Base-by-base conservation (phyloP, 2,888 invertebrate genomes). In the Cordylochernes scorpioides region DNA sequence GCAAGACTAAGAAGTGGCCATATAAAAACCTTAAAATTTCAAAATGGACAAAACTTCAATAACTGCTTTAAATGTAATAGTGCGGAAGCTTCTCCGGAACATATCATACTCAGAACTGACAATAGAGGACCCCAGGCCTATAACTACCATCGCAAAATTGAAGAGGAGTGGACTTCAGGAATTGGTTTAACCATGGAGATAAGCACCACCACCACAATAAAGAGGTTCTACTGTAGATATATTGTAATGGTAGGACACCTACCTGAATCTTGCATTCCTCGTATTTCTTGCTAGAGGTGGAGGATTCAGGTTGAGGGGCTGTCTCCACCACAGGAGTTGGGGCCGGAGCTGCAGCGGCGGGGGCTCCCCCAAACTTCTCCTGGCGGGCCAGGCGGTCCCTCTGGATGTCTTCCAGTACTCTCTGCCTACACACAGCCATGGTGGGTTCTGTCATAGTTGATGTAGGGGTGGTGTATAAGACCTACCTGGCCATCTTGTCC, bases 331-430 rank as follows among this genome's bases (percentile, higher is more conserved):
- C 17, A 7, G 27, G 19, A 10, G 21, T 33, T 14, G 21, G 8
- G 16, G 12, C 22, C 7, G 16, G 25, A 17, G 24, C 10, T 13
- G 4, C 15, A 10, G 17, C 9, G 9, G 9, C 7, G 15, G 5
- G 49, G 17, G 49, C 45, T 30, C 46, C 49, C 2, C 52, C 47
- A 28, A 55, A 57, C 49, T 65, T 65, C 34, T 61, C 66, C 60
- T 68, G 72, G 40, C 84, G 63, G 1, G 80, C 80, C 31, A 68
- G 65, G 53, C 73, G 80, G 50, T 91, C 91, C 15, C 72, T 67
- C 51, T 84, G 82, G 38, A 91, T 91, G 56, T 84, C 75, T 15
- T 77, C 75, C 28, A 64, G 65, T 1, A 91, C 78, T 33, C 72
- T 62, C 30, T 82, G 52, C 32, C 55, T 54, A 42, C 17, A 45